phyloP scores from a whole-genome alignment of 1,140 invertebrate species.

The Sminthurinus signatus region DNA sequence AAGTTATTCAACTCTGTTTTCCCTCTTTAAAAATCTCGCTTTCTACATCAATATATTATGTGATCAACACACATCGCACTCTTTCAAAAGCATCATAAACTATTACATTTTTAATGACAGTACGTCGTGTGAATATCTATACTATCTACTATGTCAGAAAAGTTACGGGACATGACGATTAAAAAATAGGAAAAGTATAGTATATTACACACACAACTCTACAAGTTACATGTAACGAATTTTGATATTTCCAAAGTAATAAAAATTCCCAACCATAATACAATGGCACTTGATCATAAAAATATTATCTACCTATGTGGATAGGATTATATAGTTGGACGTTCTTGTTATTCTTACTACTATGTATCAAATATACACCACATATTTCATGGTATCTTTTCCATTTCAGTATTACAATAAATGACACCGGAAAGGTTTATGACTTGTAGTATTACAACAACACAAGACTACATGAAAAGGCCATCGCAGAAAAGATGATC shows the following conservation, averaged over 20 bases:
- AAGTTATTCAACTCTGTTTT: conserved; percentile 4
- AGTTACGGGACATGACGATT: no score
- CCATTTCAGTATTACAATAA: neutral
- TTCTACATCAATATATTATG: no score
- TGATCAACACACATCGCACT: neutral
- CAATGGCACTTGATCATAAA: neutral
- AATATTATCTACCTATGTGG: conserved; percentile 8
- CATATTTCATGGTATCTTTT: no score
- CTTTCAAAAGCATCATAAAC: neutral
- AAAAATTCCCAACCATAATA: conserved; percentile 3
- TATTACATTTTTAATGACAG: conserved; percentile 7
- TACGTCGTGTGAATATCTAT: neutral
- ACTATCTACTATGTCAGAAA: neutral
- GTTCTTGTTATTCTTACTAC: no score
- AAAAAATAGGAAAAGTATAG: no score
- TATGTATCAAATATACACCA: no score
- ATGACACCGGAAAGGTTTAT: conserved; percentile 8
- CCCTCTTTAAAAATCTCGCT: neutral
- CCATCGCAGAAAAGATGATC: no score
- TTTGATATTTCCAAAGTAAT: neutral
- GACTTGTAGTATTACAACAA: neutral
- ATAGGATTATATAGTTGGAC: no score
- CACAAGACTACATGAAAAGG: neutral
- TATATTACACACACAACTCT: no score
- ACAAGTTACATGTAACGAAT: no score